Evolutionary conservation across 2,888 invertebrate species (phyloP), one percentile per base, ranked within the genome.

Genomic region (Rhyacophila evoluta): DNA sequence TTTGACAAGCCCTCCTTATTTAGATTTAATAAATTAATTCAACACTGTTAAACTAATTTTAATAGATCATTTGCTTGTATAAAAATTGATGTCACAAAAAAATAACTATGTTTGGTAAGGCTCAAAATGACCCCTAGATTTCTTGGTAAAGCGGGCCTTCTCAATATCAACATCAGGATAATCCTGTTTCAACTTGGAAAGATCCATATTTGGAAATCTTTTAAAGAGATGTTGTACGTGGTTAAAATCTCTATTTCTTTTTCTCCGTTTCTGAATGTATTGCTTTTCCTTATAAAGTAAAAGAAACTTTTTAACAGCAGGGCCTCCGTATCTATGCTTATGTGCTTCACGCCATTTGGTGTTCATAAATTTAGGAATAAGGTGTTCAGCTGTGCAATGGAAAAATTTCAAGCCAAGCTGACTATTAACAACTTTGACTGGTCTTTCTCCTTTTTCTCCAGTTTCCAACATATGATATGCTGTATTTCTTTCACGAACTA

Each of bases 391-490:
- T 83, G 90, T 89, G 83, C 89, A 85, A 84, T 93, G 91, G 80
- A 88, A 89, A 79, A 89, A 90, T 74, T 86, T 88, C 73, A 93
- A 85, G 82, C 95, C 95, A 82, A 95, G 87, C 12, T 89, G 84
- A 85, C 90, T 93, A 0, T 88, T 84, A 15, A 90, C 91, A 81
- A 92, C 84, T 84, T 91, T 90, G 0, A 90, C 89, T 1, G 95
- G 94, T 41, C 95, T 89, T 86, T 97, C 96, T 1, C 96, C 97
- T 78, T 91, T 92, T 85, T 94, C 93, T 0, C 97, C 98, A 4
- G 95, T 97, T 90, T 99, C 99, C 74, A 99, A 88, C 83, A 94
- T 85, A 86, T 95, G 93, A 87, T 96, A 97, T 0, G 99, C 99
- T 83, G 91, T 88, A 86, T 99, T 98, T 82, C 99, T 91, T 88